Base-by-base conservation (phyloP, 1,140 invertebrate species). In the Tachypleus tridentatus region DNA sequence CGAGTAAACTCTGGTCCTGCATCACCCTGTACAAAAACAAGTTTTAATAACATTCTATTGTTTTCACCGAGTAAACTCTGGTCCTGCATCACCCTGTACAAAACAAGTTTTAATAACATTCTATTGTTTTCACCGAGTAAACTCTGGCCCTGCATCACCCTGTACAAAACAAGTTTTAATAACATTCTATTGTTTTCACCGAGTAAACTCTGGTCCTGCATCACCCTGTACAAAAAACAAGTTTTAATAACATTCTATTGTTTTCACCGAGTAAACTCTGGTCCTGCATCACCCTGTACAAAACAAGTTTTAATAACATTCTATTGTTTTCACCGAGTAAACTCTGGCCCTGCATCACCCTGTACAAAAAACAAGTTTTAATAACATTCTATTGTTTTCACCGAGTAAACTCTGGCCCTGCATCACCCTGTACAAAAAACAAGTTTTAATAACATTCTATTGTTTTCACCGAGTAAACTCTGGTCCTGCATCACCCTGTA, bases 61-160 rank as follows among this genome's bases (percentile, higher is more conserved):
- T 29, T 29, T 29, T 29, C 29, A 29, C 29, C 29, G 29, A 29
- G 29, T 29, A 29, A 29, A 29, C 29, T 29, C 29, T 29, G 29
- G 10, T 57, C 56, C 56, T 57, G 62, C 5, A 66, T 53, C 54
- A 63, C 50, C n/a, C 11, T 67, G 29, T 51, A 64, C 9, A 61
- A 58, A 56, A 53, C 11, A 2, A 29, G 29, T 29, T 29, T 29
- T 29, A 29, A 29, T n/a, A n/a, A 29, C 29, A 29, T 29, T 29
- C 29, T 29, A 29, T 29, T 29, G 29, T 29, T 29, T 29, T 29
- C 29, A 29, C 29, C 29, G 29, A 29, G 29, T 29, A 29, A 29
- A 29, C 29, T 29, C 29, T 29, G 29, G 10, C 10, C 56, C 56
- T 57, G 62, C 5, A 66, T 53, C 54, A 63, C 50, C n/a, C 11